These are phyloP conservation scores for Meiosimyza platycephala DNA, from an alignment of 2,888 invertebrate genomes.

Conservation along the genomic window DNA sequence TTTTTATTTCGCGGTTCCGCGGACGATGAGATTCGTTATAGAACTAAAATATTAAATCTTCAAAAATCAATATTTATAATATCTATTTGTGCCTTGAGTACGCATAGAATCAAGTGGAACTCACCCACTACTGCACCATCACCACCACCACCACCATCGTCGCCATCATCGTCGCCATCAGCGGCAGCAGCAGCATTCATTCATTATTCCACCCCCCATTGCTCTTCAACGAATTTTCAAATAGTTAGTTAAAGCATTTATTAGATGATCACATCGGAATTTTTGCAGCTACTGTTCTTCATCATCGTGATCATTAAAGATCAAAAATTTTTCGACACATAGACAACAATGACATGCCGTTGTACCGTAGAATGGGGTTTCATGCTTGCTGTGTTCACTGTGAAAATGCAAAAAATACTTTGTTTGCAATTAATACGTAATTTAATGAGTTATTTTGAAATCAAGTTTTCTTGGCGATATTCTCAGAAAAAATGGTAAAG, in stretches of 20 bases:
- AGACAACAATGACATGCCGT: conserved; percentile 37
- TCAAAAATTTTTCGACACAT: conserved; percentile 37
- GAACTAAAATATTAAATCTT: conserved; percentile 63
- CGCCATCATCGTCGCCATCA: background rate
- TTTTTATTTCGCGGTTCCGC: conserved; percentile 40
- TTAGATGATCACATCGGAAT: conserved; percentile 51
- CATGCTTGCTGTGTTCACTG: background rate
- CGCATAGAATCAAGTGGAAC: conserved; percentile 46
- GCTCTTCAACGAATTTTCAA: conserved; percentile 24
- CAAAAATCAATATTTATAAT: conserved; percentile 66
- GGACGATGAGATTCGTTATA: conserved; percentile 49
- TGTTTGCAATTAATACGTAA: too few relatives aligned
- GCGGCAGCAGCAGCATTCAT: conserved; percentile 31
- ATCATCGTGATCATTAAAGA: conserved; percentile 39
- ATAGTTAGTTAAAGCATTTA: conserved; percentile 49
- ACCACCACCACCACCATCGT: conserved; percentile 35
- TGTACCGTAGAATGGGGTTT: conserved; percentile 5
- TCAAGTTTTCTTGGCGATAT: too few relatives aligned
- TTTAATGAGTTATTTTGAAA: too few relatives aligned
- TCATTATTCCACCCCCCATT: background rate
- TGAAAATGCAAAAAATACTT: background rate
- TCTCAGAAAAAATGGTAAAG: too few relatives aligned
- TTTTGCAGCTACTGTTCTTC: conserved; percentile 48
- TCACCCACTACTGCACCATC: conserved; percentile 39
- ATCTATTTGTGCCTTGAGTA: conserved; percentile 43